Evolutionary conservation across 2,888 invertebrate species (phyloP), one percentile per base, ranked within the genome.

Genomic region (Andrena flavipes): DNA sequence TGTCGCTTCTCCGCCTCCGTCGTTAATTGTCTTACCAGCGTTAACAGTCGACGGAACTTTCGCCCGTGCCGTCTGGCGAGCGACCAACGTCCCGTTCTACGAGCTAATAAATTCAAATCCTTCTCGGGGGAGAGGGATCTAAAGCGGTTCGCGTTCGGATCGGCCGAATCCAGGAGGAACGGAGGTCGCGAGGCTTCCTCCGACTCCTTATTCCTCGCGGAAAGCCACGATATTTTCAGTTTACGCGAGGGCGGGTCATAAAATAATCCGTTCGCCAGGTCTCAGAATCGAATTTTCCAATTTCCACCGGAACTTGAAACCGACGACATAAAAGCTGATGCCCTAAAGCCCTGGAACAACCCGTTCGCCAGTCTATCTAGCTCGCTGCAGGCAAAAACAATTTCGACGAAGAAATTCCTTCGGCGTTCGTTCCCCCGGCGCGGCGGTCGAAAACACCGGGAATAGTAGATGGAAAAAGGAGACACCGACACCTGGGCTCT

Each of bases 401-500:
- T 81, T 64, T 72, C 65, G 51, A 6, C 42, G 10, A 13, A 56
- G 35, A 35, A 68, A 79, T 76, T 67, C 64, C n/a, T 2, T 6
- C 29, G 4, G 49, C 8, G 49, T 69, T 76, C 69, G 70, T 62
- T 59, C 30, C 33, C 42, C 42, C 42, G 42, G 13, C 42, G 42
- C 35, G 35, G 59, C 71, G 63, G 30, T 63, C 33, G 60, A 49
- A n/a, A 29, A 48, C 5, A 20, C 16, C 10, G 10, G 4, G 63
- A 49, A 30, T 6, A 35, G 16, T 35, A 13, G 51, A 68, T 69
- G 60, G 68, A 64, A 62, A 71, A 76, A 60, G 33, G 59, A 42
- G 70, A 48, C 85, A 85, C 79, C 80, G 70, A 48, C 85, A 85
- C 79, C 80, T 85, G 85, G 73, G 75, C 13, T 56, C 77, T 48